Base-by-base conservation (phyloP, 2,113 vertebrate genomes). In the Ctenodactylus gundi region DNA sequence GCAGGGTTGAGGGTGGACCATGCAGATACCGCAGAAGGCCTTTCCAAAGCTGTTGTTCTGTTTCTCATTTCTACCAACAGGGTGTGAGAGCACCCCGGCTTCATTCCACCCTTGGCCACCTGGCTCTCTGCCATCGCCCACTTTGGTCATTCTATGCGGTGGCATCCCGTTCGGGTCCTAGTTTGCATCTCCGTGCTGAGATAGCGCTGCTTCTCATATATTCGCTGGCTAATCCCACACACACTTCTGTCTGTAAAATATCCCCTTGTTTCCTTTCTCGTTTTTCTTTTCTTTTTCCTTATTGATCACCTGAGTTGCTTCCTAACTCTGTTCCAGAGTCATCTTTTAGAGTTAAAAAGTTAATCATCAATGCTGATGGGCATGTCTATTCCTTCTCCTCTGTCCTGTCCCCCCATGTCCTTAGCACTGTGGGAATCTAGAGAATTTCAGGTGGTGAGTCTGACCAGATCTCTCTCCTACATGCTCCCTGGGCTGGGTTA, bases 121-220 rank as follows among this genome's bases (percentile, higher is more conserved):
- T 14, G 11, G n/a, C 51, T 34, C 3, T 8, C 10, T 51, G 29
- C 85, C 3, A 0, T 53, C 49, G 21, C 39, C 34, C 12, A 1
- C 25, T 8, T 55, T 68, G 44, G n/a, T 67, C 53, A 64, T 29
- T 46, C 18, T n/a, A 39, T 1, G 3, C 9, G 15, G 13, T 29
- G 39, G 21, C 41, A 36, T 62, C 31, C 57, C 34, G 6, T 1
- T 2, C 15, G 7, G 64, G 10, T 57, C 80, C 80, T 39, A 3
- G 11, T 68, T 55, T 25, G 41, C 31, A 9, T 20, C 49, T 53
- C 4, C 3, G 31, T 65, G 67, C 21, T 70, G 46, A 67, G 27
- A 14, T 0, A 2, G 31, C n/a, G 7, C 36, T 5, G 0, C 15
- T 18, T 31, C 34, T 57, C 7, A 3, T 12, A 3, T 0, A 6